These are phyloP conservation scores for Eurosta solidaginis DNA, from an alignment of 1,140 invertebrate species.

Conservation along the genomic window DNA sequence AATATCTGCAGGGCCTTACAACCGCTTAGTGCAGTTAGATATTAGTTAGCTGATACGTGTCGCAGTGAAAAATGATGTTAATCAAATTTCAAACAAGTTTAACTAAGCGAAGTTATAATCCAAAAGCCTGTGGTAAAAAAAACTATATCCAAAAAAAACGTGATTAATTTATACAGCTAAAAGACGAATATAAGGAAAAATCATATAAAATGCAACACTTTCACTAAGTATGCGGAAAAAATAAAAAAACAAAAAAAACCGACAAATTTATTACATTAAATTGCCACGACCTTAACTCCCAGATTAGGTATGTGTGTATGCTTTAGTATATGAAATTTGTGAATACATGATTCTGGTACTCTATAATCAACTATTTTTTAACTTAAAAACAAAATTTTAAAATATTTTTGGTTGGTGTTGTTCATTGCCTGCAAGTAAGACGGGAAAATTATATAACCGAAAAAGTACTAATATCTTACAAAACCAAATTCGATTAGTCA, in stretches of 20 bases:
- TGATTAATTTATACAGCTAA: background rate
- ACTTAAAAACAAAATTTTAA: background rate
- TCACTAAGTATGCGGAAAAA: background rate
- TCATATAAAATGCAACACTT: conserved; percentile 15
- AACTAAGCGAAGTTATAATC: no score
- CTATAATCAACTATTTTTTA: background rate
- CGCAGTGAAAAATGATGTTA: no score
- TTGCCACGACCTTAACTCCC: background rate
- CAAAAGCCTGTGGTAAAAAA: no score
- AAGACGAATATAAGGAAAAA: background rate
- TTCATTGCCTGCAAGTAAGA: background rate
- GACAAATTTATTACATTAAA: background rate
- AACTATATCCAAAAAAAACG: background rate
- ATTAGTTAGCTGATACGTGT: no score
- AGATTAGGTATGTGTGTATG: no score
- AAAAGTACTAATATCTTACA: conserved; percentile 7
- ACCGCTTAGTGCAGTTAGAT: no score
- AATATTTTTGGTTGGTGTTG: no score
- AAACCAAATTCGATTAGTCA: conserved; percentile 13
- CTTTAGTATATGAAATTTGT: no score
- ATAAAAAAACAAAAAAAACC: background rate
- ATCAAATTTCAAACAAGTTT: no score
- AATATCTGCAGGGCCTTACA: no score
- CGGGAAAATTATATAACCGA: background rate
- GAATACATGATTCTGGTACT: background rate